phyloP scores from a whole-genome alignment of 2,797 vertebrate species.

The Danio choprae region DNA sequence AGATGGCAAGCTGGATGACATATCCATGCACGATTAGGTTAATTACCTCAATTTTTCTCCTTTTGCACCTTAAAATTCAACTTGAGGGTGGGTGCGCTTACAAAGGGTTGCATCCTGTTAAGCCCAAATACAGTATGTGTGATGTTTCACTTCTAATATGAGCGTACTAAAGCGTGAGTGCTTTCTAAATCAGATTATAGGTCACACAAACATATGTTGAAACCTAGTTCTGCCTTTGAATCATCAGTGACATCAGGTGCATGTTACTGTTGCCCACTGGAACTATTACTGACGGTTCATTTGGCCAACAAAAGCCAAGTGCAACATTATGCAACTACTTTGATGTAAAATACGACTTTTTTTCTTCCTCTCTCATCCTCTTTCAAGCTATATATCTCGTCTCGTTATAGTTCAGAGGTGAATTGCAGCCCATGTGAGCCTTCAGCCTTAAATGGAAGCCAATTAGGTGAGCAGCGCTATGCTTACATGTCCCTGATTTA shows the following conservation, averaged over 20 bases:
- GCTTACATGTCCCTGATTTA: conserved; percentile 34
- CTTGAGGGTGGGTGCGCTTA: conserved; percentile 29
- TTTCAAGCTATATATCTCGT: background rate
- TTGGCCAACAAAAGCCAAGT: background rate
- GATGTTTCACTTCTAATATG: conserved; percentile 18
- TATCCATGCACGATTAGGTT: background rate
- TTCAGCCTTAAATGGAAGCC: conserved; percentile 39
- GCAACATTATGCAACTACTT: background rate
- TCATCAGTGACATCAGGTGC: conserved; percentile 33
- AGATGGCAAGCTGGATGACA: background rate
- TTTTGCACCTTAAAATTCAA: conserved; percentile 49
- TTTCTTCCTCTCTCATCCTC: conserved; percentile 23
- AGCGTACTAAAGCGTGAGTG: conserved; percentile 18
- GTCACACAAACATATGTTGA: background rate
- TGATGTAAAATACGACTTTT: background rate
- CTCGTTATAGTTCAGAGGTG: conserved; percentile 31
- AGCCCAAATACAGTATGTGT: conserved; percentile 11
- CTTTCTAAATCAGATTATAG: conserved; percentile 25
- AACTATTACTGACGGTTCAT: conserved; percentile 9
- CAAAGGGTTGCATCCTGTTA: conserved; percentile 44
- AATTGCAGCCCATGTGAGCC: conserved; percentile 15
- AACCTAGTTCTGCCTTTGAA: background rate
- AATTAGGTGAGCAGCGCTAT: conserved; percentile 20
- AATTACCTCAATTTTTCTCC: conserved; percentile 42
- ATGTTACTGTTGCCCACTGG: background rate